Conservation (phyloP, 2,113 vertebrate species). For the Siniperca chuatsi region DNA sequence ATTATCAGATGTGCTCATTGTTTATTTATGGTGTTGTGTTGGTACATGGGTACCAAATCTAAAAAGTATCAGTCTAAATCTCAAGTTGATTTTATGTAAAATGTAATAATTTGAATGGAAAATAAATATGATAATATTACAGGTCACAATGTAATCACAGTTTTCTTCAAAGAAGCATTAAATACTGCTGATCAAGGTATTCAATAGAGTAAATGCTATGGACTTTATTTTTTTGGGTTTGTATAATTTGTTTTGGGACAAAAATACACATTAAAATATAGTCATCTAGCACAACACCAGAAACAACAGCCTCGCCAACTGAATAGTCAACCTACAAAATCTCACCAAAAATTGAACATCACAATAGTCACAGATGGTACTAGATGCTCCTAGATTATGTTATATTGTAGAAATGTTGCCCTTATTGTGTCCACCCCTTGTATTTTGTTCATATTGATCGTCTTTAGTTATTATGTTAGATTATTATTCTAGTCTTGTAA, state of each 20-base stretch:
- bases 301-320: not conserved
- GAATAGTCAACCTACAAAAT: not conserved
- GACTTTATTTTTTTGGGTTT: not conserved
- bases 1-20: not conserved
- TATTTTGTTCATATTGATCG: constrained; percentile 52
- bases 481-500: constrained; percentile 62
- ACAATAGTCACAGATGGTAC: constrained; percentile 7
- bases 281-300: not conserved
- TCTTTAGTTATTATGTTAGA: constrained; percentile 52
- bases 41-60: not conserved
- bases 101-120: not conserved
- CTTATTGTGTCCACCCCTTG: not conserved
- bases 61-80: not conserved
- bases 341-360: not conserved
- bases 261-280: not conserved
- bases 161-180: not conserved
- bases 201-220: not conserved
- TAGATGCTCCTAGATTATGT: constrained; percentile 12
- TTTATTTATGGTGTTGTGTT: not conserved
- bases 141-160: not conserved
- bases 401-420: constrained; percentile 11
- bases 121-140: not conserved
- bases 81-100: not conserved
- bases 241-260: not conserved
- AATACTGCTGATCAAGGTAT: not conserved